These are phyloP conservation scores for Temnothorax unifasciatus DNA, from an alignment of 2,888 invertebrate species.

Conservation along the genomic window DNA sequence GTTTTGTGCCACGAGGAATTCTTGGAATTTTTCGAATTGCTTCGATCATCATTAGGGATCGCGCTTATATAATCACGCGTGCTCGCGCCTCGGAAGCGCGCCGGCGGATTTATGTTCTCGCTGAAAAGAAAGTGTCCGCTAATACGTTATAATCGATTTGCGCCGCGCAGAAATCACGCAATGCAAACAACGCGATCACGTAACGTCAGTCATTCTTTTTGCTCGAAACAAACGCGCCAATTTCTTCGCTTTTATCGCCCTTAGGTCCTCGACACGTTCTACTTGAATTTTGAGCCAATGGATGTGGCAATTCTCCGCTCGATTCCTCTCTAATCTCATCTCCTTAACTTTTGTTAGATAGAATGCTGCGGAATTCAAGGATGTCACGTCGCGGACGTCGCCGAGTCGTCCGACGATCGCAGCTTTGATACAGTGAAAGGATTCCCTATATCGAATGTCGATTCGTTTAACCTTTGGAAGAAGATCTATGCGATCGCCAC, in stretches of 20 bases:
- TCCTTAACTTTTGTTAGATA: not conserved
- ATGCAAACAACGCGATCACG: constrained; percentile 30
- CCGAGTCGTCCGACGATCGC: not conserved
- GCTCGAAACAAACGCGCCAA: not conserved
- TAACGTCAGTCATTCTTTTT: not conserved
- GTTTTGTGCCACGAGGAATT: not conserved
- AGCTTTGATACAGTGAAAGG: constrained; percentile 33
- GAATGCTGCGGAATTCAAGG: not conserved
- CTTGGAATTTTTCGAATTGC: constrained; percentile 20
- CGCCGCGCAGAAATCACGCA: constrained; percentile 26
- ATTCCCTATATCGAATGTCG: constrained; percentile 11
- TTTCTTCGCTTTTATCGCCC: not conserved
- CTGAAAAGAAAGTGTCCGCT: constrained; percentile 35
- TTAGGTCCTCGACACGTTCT: not conserved
- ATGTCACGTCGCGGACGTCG: not conserved
- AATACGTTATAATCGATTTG: constrained; percentile 36
- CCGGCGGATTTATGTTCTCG: not conserved
- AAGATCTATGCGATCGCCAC: not conserved
- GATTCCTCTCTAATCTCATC: not conserved
- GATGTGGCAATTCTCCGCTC: not conserved
- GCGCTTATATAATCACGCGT: constrained; percentile 33
- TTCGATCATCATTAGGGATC: constrained; percentile 13
- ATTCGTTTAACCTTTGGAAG: constrained; percentile 7
- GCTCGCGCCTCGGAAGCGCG: not conserved
- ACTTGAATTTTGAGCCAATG: not conserved